phyloP scores from a whole-genome alignment of 2,888 invertebrate genomes.

The Auanema sp. region DNA sequence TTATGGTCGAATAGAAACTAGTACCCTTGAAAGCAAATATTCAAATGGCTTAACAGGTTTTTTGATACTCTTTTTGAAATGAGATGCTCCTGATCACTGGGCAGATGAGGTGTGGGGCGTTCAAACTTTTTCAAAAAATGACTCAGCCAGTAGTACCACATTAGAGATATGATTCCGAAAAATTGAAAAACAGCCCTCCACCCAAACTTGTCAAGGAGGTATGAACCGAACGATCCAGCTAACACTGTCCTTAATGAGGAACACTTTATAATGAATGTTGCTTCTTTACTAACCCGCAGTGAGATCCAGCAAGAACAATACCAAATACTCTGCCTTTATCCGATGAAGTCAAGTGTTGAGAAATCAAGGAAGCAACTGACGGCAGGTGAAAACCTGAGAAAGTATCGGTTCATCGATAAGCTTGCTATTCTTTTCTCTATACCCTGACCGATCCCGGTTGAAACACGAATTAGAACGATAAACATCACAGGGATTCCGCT shows the following conservation, averaged over 20 bases:
- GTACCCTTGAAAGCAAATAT: too few relatives aligned
- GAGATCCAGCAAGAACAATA: constrained; percentile 72
- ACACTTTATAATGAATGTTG: background rate
- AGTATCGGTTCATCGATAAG: background rate
- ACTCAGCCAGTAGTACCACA: constrained; percentile 39
- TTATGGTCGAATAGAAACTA: too few relatives aligned
- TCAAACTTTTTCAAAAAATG: constrained; percentile 3
- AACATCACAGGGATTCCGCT: constrained; percentile 69
- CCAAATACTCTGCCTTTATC: constrained; percentile 75
- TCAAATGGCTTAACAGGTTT: too few relatives aligned
- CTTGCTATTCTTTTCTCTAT: background rate
- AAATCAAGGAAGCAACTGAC: constrained; percentile 75
- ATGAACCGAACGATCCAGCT: constrained; percentile 74
- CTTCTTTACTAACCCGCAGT: constrained; percentile 63
- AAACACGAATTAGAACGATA: constrained; percentile 71
- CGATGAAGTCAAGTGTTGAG: constrained; percentile 72
- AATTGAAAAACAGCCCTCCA: constrained; percentile 74
- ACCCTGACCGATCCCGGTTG: constrained; percentile 74
- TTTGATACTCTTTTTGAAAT: too few relatives aligned
- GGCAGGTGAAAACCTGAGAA: constrained; percentile 73
- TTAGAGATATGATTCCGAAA: constrained; percentile 65
- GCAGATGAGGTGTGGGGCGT: too few relatives aligned
- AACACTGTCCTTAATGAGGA: constrained; percentile 70
- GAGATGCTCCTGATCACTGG: too few relatives aligned
- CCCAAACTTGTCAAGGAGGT: constrained; percentile 72